Conservation (phyloP, 1,140 invertebrate genomes). For the Heliconius melpomene region DNA sequence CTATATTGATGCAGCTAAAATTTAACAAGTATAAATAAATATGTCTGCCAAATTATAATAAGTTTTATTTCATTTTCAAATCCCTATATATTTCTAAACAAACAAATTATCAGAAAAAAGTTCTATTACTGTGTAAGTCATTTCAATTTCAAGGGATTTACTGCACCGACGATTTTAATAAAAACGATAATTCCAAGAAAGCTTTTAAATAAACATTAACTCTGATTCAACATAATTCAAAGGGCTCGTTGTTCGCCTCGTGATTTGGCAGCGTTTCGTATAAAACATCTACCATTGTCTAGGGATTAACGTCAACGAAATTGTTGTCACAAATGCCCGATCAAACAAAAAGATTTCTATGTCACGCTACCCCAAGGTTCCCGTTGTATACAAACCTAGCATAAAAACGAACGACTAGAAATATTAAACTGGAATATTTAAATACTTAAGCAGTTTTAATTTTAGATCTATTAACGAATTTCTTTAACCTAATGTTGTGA, state of each 20-base stretch:
- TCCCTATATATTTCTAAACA: not conserved
- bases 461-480: slow-evolving; percentile 63
- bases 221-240: slow-evolving; percentile 60
- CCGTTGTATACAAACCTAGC: not conserved
- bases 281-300: slow-evolving; percentile 73
- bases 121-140: not conserved
- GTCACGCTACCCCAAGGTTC: slow-evolving; percentile 47
- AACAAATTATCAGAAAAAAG: not conserved
- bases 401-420: slow-evolving; percentile 15
- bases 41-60: slow-evolving; percentile 77
- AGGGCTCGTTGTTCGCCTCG: slow-evolving; percentile 51
- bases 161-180: slow-evolving; percentile 30
- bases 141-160: slow-evolving; percentile 28
- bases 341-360: slow-evolving; percentile 75
- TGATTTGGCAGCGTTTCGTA: slow-evolving; percentile 58
- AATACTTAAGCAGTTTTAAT: not conserved
- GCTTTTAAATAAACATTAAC: slow-evolving; percentile 72
- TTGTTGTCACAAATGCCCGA: slow-evolving; percentile 77
- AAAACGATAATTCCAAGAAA: slow-evolving; percentile 59
- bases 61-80: slow-evolving; percentile 46
- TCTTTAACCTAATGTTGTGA: slow-evolving; percentile 73
- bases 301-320: slow-evolving; percentile 79
- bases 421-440: not conserved
- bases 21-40: slow-evolving; percentile 79
- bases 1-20: slow-evolving; percentile 75